Evolutionary conservation across 2,888 invertebrate species (phyloP).

Genomic region (Spilarctia lutea): DNA sequence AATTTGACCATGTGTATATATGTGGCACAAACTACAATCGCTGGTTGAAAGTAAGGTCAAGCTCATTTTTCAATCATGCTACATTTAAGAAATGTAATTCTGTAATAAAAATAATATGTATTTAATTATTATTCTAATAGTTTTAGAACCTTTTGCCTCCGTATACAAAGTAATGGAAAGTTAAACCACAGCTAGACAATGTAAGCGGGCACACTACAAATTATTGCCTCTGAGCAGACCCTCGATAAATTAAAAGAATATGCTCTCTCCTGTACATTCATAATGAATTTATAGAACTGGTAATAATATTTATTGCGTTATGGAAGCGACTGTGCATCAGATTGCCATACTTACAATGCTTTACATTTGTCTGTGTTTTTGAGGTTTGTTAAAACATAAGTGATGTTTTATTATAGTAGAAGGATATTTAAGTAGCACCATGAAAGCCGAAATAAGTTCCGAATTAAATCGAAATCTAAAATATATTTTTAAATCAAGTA

Average conservation of each 20-base stretch:
- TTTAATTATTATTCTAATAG: not conserved
- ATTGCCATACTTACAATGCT: conserved; percentile 27
- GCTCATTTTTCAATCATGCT: too few relatives aligned
- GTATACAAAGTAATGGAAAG: not conserved
- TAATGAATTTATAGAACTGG: conserved; percentile 47
- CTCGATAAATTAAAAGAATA: conserved; percentile 51
- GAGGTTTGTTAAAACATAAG: not conserved
- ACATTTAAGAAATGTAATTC: too few relatives aligned
- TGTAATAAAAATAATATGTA: too few relatives aligned
- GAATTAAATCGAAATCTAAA: too few relatives aligned
- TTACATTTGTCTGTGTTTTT: conserved; percentile 26
- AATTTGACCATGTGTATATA: too few relatives aligned
- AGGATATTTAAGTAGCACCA: too few relatives aligned
- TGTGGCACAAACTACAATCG: too few relatives aligned
- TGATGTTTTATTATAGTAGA: not conserved
- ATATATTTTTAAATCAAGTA: too few relatives aligned
- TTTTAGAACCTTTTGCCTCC: not conserved
- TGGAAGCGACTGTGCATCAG: conserved; percentile 25
- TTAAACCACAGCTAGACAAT: not conserved
- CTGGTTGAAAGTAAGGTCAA: too few relatives aligned
- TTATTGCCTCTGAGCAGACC: not conserved
- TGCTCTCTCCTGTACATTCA: conserved; percentile 29
- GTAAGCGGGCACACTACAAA: conserved; percentile 10
- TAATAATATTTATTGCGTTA: conserved; percentile 35
- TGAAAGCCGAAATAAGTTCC: too few relatives aligned